Evolutionary conservation across 2,888 invertebrate species (phyloP).

Genomic region (Deilephila elpenor): DNA sequence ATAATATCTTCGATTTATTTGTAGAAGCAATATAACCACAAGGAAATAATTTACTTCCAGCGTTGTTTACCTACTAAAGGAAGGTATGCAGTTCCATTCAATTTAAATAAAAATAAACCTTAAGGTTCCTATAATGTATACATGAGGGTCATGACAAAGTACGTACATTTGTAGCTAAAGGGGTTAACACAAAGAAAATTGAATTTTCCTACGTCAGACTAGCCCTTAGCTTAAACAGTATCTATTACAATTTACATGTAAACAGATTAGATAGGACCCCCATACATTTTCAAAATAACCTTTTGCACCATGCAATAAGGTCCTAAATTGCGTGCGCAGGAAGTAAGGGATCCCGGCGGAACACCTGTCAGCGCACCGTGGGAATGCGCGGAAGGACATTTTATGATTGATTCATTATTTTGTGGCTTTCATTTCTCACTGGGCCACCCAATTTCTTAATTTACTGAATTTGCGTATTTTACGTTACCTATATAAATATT

Average conservation of each 20-base stretch:
- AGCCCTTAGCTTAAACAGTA: neutral
- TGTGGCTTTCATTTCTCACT: constrained; percentile 31
- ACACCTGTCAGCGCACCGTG: constrained; percentile 68
- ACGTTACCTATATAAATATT: neutral
- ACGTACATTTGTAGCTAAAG: too few relatives aligned
- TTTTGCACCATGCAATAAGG: neutral
- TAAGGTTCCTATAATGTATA: too few relatives aligned
- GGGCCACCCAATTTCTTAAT: neutral
- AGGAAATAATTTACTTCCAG: too few relatives aligned
- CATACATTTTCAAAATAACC: neutral
- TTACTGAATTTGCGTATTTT: neutral
- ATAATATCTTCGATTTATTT: too few relatives aligned
- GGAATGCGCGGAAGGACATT: constrained; percentile 53
- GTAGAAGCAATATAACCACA: too few relatives aligned
- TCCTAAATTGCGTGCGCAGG: constrained; percentile 21
- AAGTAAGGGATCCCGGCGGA: constrained; percentile 24
- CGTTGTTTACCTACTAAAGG: too few relatives aligned
- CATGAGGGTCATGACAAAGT: too few relatives aligned
- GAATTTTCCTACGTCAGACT: constrained; percentile 8
- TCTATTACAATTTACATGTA: constrained; percentile 16
- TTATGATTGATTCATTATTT: constrained; percentile 50
- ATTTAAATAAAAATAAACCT: too few relatives aligned
- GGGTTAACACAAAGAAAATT: neutral
- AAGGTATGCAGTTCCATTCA: too few relatives aligned
- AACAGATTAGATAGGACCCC: constrained; percentile 23